These are phyloP conservation scores for Daktulosphaira vitifoliae DNA, from an alignment of 1,140 invertebrate species.

Conservation along the genomic window DNA sequence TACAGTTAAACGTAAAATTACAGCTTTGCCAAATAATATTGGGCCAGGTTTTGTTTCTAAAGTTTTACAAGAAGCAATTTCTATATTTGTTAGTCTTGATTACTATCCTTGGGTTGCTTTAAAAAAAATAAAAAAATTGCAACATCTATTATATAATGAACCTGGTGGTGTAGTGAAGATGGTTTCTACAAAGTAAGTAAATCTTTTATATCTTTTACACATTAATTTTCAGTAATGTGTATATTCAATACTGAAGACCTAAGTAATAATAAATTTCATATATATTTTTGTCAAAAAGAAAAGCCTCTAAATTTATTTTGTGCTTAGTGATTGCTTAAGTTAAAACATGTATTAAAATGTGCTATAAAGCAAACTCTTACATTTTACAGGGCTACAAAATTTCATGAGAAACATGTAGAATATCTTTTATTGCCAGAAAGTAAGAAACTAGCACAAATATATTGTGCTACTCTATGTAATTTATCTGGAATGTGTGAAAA, in stretches of 20 bases:
- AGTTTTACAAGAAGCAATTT: not conserved
- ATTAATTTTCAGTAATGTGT: no score
- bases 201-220: not conserved
- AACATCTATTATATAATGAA: not conserved
- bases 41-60: not conserved
- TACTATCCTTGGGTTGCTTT: not conserved
- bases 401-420: not conserved
- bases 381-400: not conserved
- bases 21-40: not conserved
- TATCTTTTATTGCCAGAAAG: not conserved
- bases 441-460: not conserved
- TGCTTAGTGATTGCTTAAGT: no score
- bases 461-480: constrained; percentile 25
- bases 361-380: no score
- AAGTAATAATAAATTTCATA: no score
- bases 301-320: no score
- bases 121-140: constrained; percentile 4
- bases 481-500: constrained; percentile 20
- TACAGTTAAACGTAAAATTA: not conserved
- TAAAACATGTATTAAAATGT: no score
- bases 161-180: not conserved
- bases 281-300: no score
- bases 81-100: not conserved
- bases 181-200: not conserved
- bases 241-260: no score